Base-by-base conservation (phyloP, 2,888 invertebrate genomes). In the Sarcophaga carnaria region DNA sequence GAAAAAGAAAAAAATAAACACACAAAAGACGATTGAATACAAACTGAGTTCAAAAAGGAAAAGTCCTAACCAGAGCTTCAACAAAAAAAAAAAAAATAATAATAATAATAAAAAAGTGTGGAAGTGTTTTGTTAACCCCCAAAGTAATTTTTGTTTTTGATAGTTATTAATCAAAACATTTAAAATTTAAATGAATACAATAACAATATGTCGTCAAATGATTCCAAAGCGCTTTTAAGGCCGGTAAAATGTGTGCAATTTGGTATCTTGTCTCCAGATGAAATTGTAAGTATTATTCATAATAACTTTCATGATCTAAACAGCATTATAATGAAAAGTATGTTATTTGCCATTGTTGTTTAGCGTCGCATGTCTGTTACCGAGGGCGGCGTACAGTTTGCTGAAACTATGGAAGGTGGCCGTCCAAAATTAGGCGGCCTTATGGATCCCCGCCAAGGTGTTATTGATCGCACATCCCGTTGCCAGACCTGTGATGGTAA, bases 401-500 rank as follows among this genome's bases (percentile, higher is more conserved):
- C 99, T 3, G 99, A 99, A 94, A 98, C 99, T 0, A 98, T 99
- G 96, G 99, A 99, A 94, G 99, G 99, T 74, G 99, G 99, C 27
- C 96, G 99, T 69, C 99, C 99, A 0, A 99, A 99, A 93, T 94
- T 99, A 86, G 99, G 99, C 0, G 99, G 99, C 49, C 96, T 99
- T 88, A 99, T 99, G 99, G 99, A 99, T 94, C 99, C 99, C 1
- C 95, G 99, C 80, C 99, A 99, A 94, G 99, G 99, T 90, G 99
- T 99, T 83, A 97, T 99, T 66, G 99, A 99, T 93, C 95, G 99
- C 90, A 96, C 96, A 91, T 97, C 98, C 4, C 95, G 98, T 85
- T 99, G 99, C 92, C 98, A 98, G 93, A 99, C 99, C 0, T 99
- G 99, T 93, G 98, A 99, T 87, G 98, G 99, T 69, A 99, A 98